Evolutionary conservation across 2,888 invertebrate species (phyloP).

Genomic region (Plebejus argus): DNA sequence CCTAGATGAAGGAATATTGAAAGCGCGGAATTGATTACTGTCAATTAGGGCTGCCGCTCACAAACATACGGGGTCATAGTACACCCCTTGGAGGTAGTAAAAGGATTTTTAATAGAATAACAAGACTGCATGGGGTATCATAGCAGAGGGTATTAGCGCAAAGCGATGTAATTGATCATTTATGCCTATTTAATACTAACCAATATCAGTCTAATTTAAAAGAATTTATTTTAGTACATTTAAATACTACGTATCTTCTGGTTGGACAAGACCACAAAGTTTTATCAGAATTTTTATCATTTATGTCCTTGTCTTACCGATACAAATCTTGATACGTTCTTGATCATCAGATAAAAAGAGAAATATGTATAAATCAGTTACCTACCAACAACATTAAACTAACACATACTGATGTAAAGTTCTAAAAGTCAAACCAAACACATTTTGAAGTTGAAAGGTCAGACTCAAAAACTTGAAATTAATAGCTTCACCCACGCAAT

Average conservation of each 20-base stretch:
- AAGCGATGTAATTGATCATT: not conserved
- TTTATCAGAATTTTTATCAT: too few species aligned
- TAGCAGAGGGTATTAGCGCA: too few species aligned
- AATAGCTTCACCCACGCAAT: constrained; percentile 15
- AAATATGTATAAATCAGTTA: too few species aligned
- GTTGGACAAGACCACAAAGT: too few species aligned
- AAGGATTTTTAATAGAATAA: not conserved
- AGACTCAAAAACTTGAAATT: not conserved
- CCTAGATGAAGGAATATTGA: constrained; percentile 76
- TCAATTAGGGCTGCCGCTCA: constrained; percentile 72
- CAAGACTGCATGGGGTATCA: not conserved
- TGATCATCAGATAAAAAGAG: too few species aligned
- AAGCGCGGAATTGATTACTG: constrained; percentile 80
- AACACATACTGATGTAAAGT: not conserved
- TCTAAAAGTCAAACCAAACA: not conserved
- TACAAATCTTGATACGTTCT: too few species aligned
- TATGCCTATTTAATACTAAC: too few species aligned
- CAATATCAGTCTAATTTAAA: too few species aligned
- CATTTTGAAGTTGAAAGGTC: not conserved
- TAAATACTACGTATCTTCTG: too few species aligned
- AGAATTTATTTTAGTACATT: too few species aligned
- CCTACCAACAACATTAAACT: too few species aligned
- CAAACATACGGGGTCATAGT: constrained; percentile 44
- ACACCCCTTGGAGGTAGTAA: not conserved
- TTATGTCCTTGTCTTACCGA: too few species aligned